A percentile compares a stretch with the other conserved stretches of the same genome.
phyloP scores from a whole-genome alignment of 2,888 invertebrate species.

The Phymatocera aterrima region DNA sequence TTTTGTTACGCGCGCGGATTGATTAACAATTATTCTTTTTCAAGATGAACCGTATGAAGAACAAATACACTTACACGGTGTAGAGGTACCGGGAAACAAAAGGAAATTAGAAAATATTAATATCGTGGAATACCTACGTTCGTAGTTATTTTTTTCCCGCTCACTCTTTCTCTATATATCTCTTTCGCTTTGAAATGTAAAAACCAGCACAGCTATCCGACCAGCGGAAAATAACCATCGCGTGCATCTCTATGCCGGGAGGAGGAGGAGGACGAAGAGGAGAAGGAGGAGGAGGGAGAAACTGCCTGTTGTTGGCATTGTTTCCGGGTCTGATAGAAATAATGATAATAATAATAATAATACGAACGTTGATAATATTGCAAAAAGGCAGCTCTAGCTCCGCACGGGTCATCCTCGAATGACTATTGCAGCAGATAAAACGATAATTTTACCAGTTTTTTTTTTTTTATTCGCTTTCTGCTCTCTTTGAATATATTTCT shows the following conservation, averaged over 20 bases:
- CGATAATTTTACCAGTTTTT: background rate
- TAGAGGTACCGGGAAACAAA: too few species aligned
- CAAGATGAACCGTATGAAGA: too few species aligned
- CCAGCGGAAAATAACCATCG: constrained; percentile 26
- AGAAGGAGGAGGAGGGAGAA: background rate
- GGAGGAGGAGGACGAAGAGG: background rate
- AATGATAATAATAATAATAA: background rate
- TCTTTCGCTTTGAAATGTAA: background rate
- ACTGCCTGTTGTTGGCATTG: constrained; percentile 30
- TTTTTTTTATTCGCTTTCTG: background rate
- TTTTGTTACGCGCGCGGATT: too few species aligned
- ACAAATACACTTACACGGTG: too few species aligned
- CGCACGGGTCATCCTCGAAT: background rate
- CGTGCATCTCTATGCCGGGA: background rate
- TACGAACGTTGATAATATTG: constrained; percentile 1
- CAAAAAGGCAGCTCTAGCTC: background rate
- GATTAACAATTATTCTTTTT: too few species aligned
- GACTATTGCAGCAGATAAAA: background rate
- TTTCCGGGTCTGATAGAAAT: background rate
- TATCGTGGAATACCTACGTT: too few species aligned
- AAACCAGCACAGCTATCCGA: background rate
- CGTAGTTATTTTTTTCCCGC: too few species aligned
- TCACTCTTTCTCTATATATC: too few species aligned
- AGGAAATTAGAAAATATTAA: too few species aligned
- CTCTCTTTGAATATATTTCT: too few species aligned